Evolutionary conservation across 2,888 invertebrate species (phyloP), one percentile per base, ranked within the genome.

Genomic region (Athalia rosae): DNA sequence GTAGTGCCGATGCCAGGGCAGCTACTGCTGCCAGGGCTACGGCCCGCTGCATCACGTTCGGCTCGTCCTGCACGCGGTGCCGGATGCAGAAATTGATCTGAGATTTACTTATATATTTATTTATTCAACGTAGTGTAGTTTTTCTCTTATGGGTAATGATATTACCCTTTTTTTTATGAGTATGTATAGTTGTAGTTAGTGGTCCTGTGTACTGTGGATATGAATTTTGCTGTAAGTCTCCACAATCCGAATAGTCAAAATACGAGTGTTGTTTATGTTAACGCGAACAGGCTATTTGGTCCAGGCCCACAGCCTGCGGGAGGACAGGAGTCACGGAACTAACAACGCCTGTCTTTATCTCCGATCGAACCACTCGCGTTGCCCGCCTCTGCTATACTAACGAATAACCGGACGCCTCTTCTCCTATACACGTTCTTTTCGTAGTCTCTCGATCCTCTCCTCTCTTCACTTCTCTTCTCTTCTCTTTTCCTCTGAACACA

Each of bases 1-100:
- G 81, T 80, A 81, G 84, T 83, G 84, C 85, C 83, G 85, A 84
- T 83, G 83, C 61, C 84, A 82, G 83, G 83, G 59, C 84, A 82
- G 85, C 79, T 79, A 82, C 85, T 84, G 84, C 85, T 50, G 77
- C 63, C 77, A 63, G 71, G 82, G 83, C 82, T 82, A 86, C 85
- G 82, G 86, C 85, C 87, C 86, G 85, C 84, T 84, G 85, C 88
- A 87, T 88, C 62, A 62, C 45, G 62, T 73, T 77, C 43, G 62
- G 61, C 56, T 62, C 28, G n/a, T 50, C 61, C 28, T 13, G 48
- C 74, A 61, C 62, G 58, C 58, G 61, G 59, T 41, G 28, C 50
- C 53, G 8, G 45, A n/a, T 45, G 45, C 7, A 7, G 47, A 45
- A 13, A 45, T 45, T 47, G 45, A 7, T 47, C 15, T 15, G 15